Evolutionary conservation across 2,797 vertebrate species (phyloP), one percentile per base, ranked within the genome.

Genomic region (Hypotaenidia philippensis): DNA sequence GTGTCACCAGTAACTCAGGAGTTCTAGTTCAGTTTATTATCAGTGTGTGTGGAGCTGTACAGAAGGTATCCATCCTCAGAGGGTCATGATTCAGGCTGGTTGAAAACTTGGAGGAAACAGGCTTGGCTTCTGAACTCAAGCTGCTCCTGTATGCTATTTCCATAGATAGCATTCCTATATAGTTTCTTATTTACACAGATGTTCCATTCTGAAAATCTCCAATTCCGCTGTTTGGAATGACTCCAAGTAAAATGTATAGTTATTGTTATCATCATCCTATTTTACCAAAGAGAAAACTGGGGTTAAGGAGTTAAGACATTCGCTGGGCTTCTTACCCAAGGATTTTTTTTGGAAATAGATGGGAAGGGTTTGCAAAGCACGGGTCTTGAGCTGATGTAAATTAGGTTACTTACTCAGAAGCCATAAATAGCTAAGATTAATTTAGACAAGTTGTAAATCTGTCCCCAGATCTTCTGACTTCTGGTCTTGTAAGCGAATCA

Each of bases 391-490:
- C 40, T 74, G 60, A 44, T 63, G 6, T 44, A 82, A 88, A 79
- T 82, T 63, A 59, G 21, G 27, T 82, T 83, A 82, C 65, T 69
- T 76, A 72, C 47, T 88, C 44, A 60, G 25, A 83, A 91, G 63
- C 59, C 66, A 82, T 78, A 78, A 92, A 75, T 77, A 93, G 44
- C 63, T 76, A 40, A 72, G 50, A 76, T 63, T 13, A 81, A 76
- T 83, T 81, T 55, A 90, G 61, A 56, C 11, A 69, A 71, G 34
- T 49, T 56, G 95, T 79, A 70, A 93, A 76, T 74, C 34, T 94
- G 14, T 34, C 70, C 59, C 52, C 56, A 87, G 1, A 22, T 70
- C 52, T 92, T 92, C 65, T 76, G 57, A 95, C 38, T 93, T 79
- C 26, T 64, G 38, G 25, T 66, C 34, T 69, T 81, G 19, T 32